phyloP scores from a whole-genome alignment of 2,113 vertebrate genomes.

The Crotalus horridus region DNA sequence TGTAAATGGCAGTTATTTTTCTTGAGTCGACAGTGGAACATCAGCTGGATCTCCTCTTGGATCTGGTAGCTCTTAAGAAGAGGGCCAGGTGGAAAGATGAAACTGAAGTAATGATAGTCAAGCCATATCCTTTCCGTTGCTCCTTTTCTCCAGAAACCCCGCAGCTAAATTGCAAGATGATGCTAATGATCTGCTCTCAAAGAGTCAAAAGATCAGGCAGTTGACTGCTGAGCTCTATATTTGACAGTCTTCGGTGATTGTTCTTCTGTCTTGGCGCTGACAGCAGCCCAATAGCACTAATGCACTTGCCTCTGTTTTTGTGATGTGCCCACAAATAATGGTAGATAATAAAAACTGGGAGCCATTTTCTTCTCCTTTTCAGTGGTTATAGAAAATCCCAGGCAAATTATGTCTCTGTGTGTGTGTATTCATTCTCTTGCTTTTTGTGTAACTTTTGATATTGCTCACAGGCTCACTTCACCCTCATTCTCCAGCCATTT shows the following conservation, averaged over 20 bases:
- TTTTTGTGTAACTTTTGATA: slow-evolving; percentile 50
- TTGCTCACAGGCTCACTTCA: slow-evolving; percentile 63
- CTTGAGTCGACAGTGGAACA: background rate
- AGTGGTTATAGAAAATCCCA: slow-evolving; percentile 62
- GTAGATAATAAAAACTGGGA: slow-evolving; percentile 57
- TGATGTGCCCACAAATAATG: slow-evolving; percentile 66
- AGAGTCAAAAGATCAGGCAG: background rate
- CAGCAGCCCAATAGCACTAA: slow-evolving; percentile 42
- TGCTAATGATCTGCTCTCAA: background rate
- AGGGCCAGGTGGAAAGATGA: background rate
- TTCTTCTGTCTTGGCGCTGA: slow-evolving; percentile 47
- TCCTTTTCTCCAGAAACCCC: background rate
- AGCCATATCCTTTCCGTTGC: background rate
- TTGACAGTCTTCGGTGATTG: slow-evolving; percentile 1
- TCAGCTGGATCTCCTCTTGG: too few relatives aligned
- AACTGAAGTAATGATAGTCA: background rate
- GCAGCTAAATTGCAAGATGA: background rate
- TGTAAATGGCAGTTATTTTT: background rate
- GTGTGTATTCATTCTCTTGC: background rate
- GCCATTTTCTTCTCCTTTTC: slow-evolving; percentile 52
- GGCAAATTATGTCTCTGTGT: slow-evolving; percentile 63
- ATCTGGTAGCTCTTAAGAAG: background rate
- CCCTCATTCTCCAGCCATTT: slow-evolving; percentile 47
- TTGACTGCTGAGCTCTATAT: background rate
- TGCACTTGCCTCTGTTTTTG: slow-evolving; percentile 56